Evolutionary conservation across 2,888 invertebrate genomes (phyloP), one percentile per base, ranked within the genome.

Genomic region (Diloba caeruleocephala): DNA sequence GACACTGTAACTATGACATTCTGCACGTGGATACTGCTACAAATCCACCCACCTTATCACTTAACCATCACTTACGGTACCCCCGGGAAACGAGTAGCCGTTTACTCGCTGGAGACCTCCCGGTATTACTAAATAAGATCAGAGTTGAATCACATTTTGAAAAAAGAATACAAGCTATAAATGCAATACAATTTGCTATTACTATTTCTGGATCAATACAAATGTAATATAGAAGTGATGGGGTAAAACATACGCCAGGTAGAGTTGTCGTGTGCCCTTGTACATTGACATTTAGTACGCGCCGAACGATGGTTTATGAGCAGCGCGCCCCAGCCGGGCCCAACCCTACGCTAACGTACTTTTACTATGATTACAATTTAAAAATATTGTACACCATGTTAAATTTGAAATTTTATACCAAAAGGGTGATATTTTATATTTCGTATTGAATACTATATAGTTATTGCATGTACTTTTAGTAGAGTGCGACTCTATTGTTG

Each of bases 201-300:
- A 32, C 38, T n/a, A 9, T 9, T 19, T 32, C 25, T 17, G 41
- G 65, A 59, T 59, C 66, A 31, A 68, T 55, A 44, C 17, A 21
- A 46, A 51, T 45, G 31, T 38, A 26, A 46, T 41, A 43, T 53
- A 25, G 21, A 43, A 48, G 34, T 64, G 54, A 61, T 63, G 44
- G 41, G 28, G 39, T 54, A 34, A 17, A 44, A 19, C 33, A 10
- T 26, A 45, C 55, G 48, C 43, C 52, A 60, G 54, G 64, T 70
- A 52, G 26, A 45, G 50, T 46, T 38, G 49, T 60, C 36, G 45
- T 49, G 48, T 63, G 53, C 56, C 45, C 81, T 83, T 82, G 82
- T 80, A 83, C 82, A 79, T 81, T 88, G 89, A 89, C 88, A 85
- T 88, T 88, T 84, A 89, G 84, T 86, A 77, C 79, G 77, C 74